phyloP scores from a whole-genome alignment of 2,113 vertebrate species.

The Cynoglossus semilaevis region DNA sequence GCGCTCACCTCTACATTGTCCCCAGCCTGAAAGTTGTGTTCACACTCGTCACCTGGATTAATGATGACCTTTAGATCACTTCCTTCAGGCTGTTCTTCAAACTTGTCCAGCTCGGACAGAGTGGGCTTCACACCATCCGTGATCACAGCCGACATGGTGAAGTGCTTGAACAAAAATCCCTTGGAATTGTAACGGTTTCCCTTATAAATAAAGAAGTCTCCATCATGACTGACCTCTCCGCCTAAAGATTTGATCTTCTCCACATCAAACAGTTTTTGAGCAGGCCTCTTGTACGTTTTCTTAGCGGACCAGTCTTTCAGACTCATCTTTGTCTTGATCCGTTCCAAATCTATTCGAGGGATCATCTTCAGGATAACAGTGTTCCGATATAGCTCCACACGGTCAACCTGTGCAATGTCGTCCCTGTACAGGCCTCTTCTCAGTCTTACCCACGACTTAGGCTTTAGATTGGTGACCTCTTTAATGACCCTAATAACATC shows the following conservation, averaged over 20 bases:
- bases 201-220: constrained; percentile 97
- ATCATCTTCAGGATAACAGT: constrained; percentile 98
- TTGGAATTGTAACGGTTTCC: constrained; percentile 95
- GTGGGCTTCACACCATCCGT: constrained; percentile 95
- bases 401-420: constrained; percentile 94
- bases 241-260: constrained; percentile 96
- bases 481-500: constrained; percentile 97
- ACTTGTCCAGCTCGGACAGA: constrained; percentile 92
- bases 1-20: constrained; percentile 98
- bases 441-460: constrained; percentile 95
- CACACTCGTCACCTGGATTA: constrained; percentile 86
- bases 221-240: constrained; percentile 90
- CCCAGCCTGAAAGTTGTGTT: constrained; percentile 92
- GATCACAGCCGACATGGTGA: constrained; percentile 97
- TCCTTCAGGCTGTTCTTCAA: constrained; percentile 94
- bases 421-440: constrained; percentile 96
- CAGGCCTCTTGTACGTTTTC: constrained; percentile 92
- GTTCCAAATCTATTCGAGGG: constrained; percentile 90
- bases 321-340: constrained; percentile 95
- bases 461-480: constrained; percentile 95
- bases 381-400: constrained; percentile 94
- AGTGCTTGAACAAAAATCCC: constrained; percentile 96
- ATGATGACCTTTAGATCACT: constrained; percentile 92
- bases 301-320: constrained; percentile 97
- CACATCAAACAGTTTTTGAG: constrained; percentile 89